These are phyloP conservation scores for Prionace glauca DNA, from an alignment of 2,797 vertebrate genomes.

Conservation along the genomic window DNA sequence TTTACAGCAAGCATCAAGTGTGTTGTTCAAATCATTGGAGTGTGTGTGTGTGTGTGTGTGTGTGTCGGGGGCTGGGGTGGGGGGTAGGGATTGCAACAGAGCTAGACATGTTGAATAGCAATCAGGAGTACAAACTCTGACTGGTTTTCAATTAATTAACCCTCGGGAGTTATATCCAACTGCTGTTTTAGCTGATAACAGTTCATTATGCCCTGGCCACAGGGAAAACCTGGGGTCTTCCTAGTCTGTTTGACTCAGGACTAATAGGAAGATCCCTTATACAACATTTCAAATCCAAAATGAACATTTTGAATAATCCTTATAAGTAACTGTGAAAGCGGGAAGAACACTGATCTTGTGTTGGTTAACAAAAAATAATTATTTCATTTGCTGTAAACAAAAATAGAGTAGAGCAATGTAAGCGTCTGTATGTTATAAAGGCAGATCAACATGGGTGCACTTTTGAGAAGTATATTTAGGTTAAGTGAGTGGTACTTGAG, in stretches of 20 bases:
- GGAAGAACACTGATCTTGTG: neutral
- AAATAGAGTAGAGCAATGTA: neutral
- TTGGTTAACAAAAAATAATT: neutral
- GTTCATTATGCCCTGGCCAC: neutral
- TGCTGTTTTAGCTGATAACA: neutral
- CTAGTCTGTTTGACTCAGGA: neutral
- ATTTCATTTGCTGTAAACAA: neutral
- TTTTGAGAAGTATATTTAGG: neutral
- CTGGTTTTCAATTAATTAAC: neutral
- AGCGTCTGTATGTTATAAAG: neutral
- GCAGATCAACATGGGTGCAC: neutral
- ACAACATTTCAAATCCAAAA: neutral
- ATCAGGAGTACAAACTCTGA: neutral
- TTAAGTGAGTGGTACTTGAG: neutral
- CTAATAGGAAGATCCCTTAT: neutral
- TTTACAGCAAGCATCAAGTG: neutral
- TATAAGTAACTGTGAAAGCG: neutral
- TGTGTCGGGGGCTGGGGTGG: too few relatives aligned
- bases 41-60: too few relatives aligned
- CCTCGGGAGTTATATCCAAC: neutral
- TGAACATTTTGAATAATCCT: neutral
- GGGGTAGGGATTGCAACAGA: neutral
- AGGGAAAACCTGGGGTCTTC: neutral
- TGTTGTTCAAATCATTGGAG: neutral
- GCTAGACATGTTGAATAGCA: neutral